These are phyloP conservation scores for Agrotis exclamationis DNA, from an alignment of 2,888 invertebrate species.

Conservation along the genomic window DNA sequence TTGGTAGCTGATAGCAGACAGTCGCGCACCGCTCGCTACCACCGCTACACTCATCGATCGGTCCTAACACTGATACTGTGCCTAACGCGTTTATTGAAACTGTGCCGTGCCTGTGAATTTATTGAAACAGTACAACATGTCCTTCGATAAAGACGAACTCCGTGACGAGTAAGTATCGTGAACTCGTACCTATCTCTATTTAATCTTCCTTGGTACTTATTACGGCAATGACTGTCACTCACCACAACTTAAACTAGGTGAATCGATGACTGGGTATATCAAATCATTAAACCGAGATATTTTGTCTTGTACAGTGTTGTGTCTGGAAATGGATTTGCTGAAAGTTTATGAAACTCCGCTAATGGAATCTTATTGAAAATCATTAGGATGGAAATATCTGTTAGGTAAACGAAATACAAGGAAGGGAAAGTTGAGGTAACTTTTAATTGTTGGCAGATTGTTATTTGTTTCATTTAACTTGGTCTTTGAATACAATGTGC, in stretches of 20 bases:
- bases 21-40: conserved; percentile 79
- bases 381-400: neutral
- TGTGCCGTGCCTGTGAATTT: conserved; percentile 73
- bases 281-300: conserved; percentile 39
- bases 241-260: conserved; percentile 61
- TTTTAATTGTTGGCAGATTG: conserved; percentile 34
- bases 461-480: conserved; percentile 22
- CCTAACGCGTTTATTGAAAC: conserved; percentile 64
- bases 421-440: conserved; percentile 40
- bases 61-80: conserved; percentile 61
- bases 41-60: conserved; percentile 82
- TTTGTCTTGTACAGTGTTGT: conserved; percentile 1
- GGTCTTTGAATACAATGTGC: neutral
- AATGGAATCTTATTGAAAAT: neutral
- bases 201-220: conserved; percentile 7
- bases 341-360: neutral
- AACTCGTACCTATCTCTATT: conserved; percentile 20
- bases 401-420: conserved; percentile 24
- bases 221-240: conserved; percentile 47
- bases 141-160: conserved; percentile 93
- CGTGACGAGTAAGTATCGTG: conserved; percentile 93
- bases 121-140: conserved; percentile 80
- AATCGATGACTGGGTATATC: conserved; percentile 63
- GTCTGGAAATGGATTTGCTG: neutral
- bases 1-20: conserved; percentile 69